Conservation (phyloP, 2,888 invertebrate genomes). For the Ectemnius cavifrons region DNA sequence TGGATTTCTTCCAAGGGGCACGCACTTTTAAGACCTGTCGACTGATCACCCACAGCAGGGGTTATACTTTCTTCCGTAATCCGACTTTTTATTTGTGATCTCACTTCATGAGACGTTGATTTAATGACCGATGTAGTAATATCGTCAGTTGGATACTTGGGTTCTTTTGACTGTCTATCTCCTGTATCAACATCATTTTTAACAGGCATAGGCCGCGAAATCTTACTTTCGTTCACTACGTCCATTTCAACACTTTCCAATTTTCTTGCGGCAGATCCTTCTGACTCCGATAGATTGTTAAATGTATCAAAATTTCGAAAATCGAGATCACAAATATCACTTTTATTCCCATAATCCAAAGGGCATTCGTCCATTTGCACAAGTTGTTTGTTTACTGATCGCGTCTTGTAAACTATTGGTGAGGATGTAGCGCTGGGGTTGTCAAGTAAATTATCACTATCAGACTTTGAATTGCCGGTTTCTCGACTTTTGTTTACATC, state of each 20-base stretch:
- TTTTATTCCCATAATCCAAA: conserved; percentile 30
- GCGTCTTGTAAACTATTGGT: conserved; percentile 11
- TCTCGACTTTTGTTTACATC: conserved; percentile 19
- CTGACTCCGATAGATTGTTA: conserved; percentile 15
- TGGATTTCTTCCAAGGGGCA: too few relatives aligned
- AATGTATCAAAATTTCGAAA: conserved; percentile 11
- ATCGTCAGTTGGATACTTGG: too few relatives aligned
- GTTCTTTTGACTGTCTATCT: too few relatives aligned
- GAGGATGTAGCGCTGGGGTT: neutral
- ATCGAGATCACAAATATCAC: conserved; percentile 23
- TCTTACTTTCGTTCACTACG: too few relatives aligned
- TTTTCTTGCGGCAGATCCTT: conserved; percentile 15
- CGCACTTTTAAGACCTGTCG: too few relatives aligned
- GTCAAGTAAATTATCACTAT: conserved; percentile 1
- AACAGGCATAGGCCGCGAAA: too few relatives aligned
- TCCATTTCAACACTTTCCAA: neutral
- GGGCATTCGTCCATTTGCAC: conserved; percentile 12
- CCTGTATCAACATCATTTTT: too few relatives aligned
- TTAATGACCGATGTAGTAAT: too few relatives aligned
- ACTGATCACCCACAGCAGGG: too few relatives aligned
- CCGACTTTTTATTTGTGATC: too few relatives aligned
- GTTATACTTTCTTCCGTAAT: too few relatives aligned
- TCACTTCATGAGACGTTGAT: too few relatives aligned
- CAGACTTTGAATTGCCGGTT: conserved; percentile 11
- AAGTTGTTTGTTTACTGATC: conserved; percentile 4